Evolutionary conservation across 2,888 invertebrate species (phyloP).

Genomic region (Taenaris catops): DNA sequence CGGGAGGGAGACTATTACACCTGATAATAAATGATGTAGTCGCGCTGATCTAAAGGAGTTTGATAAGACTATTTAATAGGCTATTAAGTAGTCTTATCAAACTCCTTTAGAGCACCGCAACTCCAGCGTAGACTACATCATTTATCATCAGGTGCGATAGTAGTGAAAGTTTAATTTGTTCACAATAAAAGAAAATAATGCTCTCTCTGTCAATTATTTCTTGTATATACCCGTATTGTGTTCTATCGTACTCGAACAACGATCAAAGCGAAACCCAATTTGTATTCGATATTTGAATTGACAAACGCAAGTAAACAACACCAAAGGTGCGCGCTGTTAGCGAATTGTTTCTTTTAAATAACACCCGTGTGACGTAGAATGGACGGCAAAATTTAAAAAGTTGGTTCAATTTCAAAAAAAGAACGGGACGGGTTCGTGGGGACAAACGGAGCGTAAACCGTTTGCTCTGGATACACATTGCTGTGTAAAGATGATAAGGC

Average conservation of each 20-base stretch:
- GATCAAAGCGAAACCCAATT: slow-evolving; percentile 16
- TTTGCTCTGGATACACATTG: slow-evolving; percentile 19
- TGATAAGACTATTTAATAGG: too few species aligned
- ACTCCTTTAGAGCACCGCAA: too few species aligned
- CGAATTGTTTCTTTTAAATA: slow-evolving; percentile 24
- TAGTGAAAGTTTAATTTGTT: too few species aligned
- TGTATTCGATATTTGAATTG: slow-evolving; percentile 16
- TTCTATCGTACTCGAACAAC: not conserved
- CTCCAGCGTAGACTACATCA: too few species aligned
- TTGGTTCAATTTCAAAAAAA: slow-evolving; percentile 27
- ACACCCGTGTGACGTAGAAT: slow-evolving; percentile 22
- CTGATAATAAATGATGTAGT: too few species aligned
- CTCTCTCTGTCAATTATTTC: too few species aligned
- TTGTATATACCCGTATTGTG: too few species aligned
- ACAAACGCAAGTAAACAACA: slow-evolving; percentile 34
- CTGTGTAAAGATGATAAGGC: slow-evolving; percentile 16
- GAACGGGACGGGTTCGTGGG: slow-evolving; percentile 16
- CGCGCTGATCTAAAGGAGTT: too few species aligned
- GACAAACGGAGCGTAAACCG: slow-evolving; percentile 21
- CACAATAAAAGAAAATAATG: too few species aligned
- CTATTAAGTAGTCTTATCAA: too few species aligned
- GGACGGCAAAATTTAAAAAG: slow-evolving; percentile 28
- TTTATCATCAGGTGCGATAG: too few species aligned
- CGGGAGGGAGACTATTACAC: too few species aligned
- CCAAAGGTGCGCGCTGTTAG: slow-evolving; percentile 38